Conservation (phyloP, 2,888 invertebrate genomes). For the Sisyra terminalis region DNA sequence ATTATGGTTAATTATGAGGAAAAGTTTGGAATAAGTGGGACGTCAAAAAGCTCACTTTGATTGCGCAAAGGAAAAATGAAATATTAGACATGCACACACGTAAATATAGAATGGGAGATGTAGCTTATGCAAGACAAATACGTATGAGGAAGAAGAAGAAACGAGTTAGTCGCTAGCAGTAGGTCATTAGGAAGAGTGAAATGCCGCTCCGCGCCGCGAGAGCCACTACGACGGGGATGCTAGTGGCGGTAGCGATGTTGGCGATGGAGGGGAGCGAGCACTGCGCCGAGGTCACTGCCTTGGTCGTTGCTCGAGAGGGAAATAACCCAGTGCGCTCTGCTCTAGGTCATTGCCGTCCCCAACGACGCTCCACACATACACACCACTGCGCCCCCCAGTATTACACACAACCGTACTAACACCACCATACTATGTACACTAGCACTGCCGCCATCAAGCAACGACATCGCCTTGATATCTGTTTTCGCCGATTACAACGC, state of each 20-base stretch:
- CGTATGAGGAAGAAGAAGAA: too few species aligned
- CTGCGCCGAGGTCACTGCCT: slow-evolving; percentile 12
- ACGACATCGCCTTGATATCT: slow-evolving; percentile 2
- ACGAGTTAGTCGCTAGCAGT: not conserved
- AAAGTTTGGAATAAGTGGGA: too few species aligned
- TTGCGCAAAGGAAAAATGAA: too few species aligned
- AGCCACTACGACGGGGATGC: slow-evolving; percentile 16
- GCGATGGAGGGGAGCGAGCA: not conserved
- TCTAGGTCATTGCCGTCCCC: slow-evolving; percentile 9
- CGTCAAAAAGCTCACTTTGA: too few species aligned
- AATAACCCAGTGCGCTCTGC: slow-evolving; percentile 9
- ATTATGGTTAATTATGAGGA: too few species aligned
- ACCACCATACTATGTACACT: not conserved
- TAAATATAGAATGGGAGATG: too few species aligned
- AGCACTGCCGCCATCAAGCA: too few species aligned
- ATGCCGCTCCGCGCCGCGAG: not conserved
- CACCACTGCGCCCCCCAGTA: slow-evolving; percentile 8
- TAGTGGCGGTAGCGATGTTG: not conserved
- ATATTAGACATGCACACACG: too few species aligned
- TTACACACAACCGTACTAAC: slow-evolving; percentile 11
- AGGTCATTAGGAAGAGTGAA: slow-evolving; percentile 6
- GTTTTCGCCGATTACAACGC: slow-evolving; percentile 6
- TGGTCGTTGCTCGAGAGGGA: slow-evolving; percentile 10
- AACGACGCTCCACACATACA: slow-evolving; percentile 6
- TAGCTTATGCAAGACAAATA: too few species aligned